Conservation (phyloP, 2,797 vertebrate species). For the Thripadectes ignobilis region DNA sequence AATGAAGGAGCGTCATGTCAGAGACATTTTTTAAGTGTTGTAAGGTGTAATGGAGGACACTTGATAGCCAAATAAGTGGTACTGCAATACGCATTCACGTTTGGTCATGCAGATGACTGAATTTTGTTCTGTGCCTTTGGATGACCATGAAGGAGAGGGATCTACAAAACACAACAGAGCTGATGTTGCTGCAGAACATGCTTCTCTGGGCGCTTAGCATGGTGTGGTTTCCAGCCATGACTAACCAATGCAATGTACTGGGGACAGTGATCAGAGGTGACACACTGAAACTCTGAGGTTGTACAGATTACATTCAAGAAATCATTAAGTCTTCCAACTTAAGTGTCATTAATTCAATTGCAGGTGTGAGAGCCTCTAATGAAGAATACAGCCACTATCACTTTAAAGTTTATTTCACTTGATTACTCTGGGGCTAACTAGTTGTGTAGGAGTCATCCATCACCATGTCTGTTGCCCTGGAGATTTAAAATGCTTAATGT, state of each 20-base stretch:
- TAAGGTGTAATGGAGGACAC: background rate
- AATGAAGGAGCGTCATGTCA: background rate
- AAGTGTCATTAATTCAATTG: background rate
- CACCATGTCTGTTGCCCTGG: background rate
- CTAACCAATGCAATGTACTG: background rate
- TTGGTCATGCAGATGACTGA: background rate
- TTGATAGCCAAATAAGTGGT: background rate
- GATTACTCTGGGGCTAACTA: background rate
- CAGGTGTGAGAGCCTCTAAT: background rate
- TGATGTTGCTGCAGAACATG: background rate
- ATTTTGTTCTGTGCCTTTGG: background rate
- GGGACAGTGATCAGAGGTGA: background rate
- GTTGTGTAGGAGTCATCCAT: background rate
- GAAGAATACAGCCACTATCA: background rate
- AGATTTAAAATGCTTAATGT: background rate
- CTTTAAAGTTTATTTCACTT: background rate
- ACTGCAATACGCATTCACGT: background rate
- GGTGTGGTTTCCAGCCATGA: background rate
- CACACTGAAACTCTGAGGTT: fast-evolving
- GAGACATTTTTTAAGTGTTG: background rate
- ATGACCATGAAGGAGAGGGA: background rate
- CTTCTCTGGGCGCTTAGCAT: background rate
- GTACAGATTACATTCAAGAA: background rate
- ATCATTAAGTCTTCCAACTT: background rate
- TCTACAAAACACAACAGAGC: background rate